phyloP scores from a whole-genome alignment of 2,888 invertebrate genomes.

The Drosophila peninsularis region DNA sequence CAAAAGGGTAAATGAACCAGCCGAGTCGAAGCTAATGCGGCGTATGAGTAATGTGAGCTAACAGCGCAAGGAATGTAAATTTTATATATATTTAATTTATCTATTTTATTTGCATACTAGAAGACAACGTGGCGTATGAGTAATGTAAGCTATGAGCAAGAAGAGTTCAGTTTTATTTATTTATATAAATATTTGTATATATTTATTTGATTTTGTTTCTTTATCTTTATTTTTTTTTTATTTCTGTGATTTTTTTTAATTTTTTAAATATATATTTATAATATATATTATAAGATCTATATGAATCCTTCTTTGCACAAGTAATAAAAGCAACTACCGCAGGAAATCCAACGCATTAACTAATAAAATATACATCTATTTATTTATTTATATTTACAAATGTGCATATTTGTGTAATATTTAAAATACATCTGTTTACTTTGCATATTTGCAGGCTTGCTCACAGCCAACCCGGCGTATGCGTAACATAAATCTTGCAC shows the following conservation, averaged over 20 bases:
- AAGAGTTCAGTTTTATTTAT: background rate
- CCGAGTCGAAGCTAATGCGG: background rate
- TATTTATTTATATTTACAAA: background rate
- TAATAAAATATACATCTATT: background rate
- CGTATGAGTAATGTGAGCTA: conserved; percentile 16
- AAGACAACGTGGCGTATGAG: background rate
- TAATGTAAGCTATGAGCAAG: background rate
- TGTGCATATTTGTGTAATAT: background rate
- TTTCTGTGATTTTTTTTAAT: background rate
- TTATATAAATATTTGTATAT: background rate
- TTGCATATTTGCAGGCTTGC: background rate
- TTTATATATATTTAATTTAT: background rate
- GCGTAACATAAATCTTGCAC: conserved; percentile 4
- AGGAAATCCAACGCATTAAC: too few relatives aligned
- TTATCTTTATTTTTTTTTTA: background rate
- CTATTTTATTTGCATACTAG: background rate
- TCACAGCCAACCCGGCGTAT: conserved; percentile 3
- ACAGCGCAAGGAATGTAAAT: background rate
- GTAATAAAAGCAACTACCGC: too few relatives aligned
- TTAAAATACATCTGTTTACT: background rate
- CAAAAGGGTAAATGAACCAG: background rate
- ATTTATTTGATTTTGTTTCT: background rate
- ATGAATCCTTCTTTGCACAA: background rate
- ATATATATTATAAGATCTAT: background rate
- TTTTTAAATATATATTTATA: background rate